phyloP scores from a whole-genome alignment of 2,797 vertebrate genomes.

The Chelmon rostratus region DNA sequence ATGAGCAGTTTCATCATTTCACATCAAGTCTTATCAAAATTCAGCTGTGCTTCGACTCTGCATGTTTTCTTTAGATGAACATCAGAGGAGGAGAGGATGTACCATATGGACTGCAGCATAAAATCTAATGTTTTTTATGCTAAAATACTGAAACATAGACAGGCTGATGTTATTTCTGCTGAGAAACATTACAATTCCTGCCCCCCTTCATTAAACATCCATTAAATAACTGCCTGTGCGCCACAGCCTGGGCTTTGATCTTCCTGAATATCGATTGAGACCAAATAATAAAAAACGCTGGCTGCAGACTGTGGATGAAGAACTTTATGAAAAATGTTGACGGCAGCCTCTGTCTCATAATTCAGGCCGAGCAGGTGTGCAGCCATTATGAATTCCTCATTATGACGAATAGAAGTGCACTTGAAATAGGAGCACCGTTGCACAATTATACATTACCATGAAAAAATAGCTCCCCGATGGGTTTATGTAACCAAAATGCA shows the following conservation, averaged over 20 bases:
- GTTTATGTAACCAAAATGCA: conserved; percentile 30
- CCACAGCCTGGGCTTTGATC: conserved; percentile 18
- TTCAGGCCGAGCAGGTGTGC: conserved; percentile 65
- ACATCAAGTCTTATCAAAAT: too few relatives aligned
- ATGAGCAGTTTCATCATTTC: too few relatives aligned
- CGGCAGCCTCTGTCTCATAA: conserved; percentile 47
- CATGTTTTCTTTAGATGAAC: too few relatives aligned
- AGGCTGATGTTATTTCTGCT: background rate
- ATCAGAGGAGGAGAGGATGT: background rate
- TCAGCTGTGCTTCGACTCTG: too few relatives aligned
- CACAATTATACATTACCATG: conserved; percentile 49
- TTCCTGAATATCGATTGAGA: conserved; percentile 19
- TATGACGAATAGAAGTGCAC: conserved; percentile 66
- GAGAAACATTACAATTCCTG: background rate
- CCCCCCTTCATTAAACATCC: background rate
- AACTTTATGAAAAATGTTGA: conserved; percentile 49
- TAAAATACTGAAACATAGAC: background rate
- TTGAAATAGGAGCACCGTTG: conserved; percentile 50
- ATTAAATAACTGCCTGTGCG: conserved; percentile 16
- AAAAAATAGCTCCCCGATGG: conserved; percentile 36
- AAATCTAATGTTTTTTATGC: background rate
- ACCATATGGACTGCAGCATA: background rate
- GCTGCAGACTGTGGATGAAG: conserved; percentile 13
- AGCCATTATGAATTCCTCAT: conserved; percentile 65
- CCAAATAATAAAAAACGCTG: conserved; percentile 21